Evolutionary conservation across 2,113 vertebrate genomes (phyloP).

Genomic region (Cromileptes altivelis): DNA sequence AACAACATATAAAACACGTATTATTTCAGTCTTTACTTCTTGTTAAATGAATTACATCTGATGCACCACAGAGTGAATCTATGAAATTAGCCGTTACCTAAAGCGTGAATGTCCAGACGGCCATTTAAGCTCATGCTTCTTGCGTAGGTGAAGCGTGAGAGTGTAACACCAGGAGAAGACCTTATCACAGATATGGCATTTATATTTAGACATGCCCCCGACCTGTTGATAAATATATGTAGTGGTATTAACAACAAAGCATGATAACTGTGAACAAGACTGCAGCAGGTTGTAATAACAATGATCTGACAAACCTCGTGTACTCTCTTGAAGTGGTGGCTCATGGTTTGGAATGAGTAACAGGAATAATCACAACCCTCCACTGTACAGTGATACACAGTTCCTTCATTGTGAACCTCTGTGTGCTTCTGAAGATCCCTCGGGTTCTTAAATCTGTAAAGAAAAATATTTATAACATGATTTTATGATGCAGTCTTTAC

Average conservation of each 20-base stretch:
- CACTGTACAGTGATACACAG: conserved; percentile 83
- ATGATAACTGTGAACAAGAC: not conserved
- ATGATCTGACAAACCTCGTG: conserved; percentile 73
- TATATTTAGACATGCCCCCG: conserved; percentile 84
- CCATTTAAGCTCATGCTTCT: conserved; percentile 86
- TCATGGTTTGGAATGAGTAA: conserved; percentile 74
- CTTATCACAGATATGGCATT: conserved; percentile 87
- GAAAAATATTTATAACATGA: not conserved
- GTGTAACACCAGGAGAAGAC: conserved; percentile 88
- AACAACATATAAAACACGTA: not conserved
- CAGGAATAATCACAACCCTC: conserved; percentile 85
- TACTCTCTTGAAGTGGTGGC: conserved; percentile 80
- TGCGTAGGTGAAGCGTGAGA: conserved; percentile 83
- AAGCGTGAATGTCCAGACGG: conserved; percentile 88
- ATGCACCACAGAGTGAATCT: not conserved
- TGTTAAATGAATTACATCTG: not conserved
- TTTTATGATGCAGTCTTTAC: not conserved
- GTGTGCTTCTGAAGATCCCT: conserved; percentile 86
- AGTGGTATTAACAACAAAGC: not conserved
- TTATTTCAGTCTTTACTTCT: not conserved
- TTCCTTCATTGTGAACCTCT: conserved; percentile 85
- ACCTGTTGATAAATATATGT: conserved; percentile 67
- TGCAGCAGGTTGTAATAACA: not conserved
- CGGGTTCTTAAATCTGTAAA: conserved; percentile 84
- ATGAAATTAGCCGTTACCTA: conserved; percentile 65